These are phyloP conservation scores for Geotrypetes seraphini DNA, from an alignment of 2,797 vertebrate species.

Conservation along the genomic window DNA sequence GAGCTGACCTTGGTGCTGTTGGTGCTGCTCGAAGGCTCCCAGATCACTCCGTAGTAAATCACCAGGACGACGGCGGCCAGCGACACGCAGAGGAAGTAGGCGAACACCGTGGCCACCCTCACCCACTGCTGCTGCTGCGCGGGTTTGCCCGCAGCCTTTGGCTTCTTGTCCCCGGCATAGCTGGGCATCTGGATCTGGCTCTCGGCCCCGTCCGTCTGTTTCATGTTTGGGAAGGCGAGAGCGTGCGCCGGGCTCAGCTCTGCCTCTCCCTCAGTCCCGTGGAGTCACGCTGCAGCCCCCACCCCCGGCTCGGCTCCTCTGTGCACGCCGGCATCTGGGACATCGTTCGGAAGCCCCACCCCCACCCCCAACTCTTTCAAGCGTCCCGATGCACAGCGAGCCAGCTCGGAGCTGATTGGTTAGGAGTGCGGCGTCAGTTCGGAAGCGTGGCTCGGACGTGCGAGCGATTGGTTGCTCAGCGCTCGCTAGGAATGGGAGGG, in stretches of 20 bases:
- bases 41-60: conserved; percentile 76
- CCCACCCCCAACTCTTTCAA: fast-evolving
- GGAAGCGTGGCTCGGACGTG: neutral
- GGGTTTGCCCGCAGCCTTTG: conserved; percentile 54
- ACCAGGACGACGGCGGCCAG: conserved; percentile 73
- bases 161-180: conserved; percentile 64
- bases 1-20: conserved; percentile 22
- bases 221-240: too few species aligned
- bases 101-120: conserved; percentile 74
- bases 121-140: conserved; percentile 57
- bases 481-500: neutral
- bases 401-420: neutral
- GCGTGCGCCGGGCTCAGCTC: too few species aligned
- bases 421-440: too few species aligned
- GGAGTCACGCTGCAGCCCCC: too few species aligned
- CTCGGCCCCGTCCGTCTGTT: conserved; percentile 1
- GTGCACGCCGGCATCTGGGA: too few species aligned
- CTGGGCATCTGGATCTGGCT: conserved; percentile 39
- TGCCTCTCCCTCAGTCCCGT: too few species aligned
- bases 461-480: too few species aligned
- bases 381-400: neutral
- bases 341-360: too few species aligned
- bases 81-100: conserved; percentile 78
- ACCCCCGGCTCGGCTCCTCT: too few species aligned
- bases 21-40: conserved; percentile 45